Percentiles rank a stretch among this genome's conserved stretches.
phyloP scores from a whole-genome alignment of 1,140 invertebrate species.

The Ectropis grisescens region DNA sequence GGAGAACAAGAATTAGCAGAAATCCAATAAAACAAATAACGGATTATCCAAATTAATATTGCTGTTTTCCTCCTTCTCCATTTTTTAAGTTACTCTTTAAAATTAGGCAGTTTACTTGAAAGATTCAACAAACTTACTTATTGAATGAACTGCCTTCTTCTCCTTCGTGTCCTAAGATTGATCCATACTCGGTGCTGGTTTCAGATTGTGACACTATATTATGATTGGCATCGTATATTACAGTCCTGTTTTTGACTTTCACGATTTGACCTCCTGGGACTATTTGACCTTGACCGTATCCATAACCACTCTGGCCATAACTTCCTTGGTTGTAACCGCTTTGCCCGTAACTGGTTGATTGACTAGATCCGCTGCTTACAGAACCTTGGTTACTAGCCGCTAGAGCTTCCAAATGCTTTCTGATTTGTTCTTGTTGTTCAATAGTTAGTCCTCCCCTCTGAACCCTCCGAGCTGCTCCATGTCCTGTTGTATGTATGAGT shows the following conservation, averaged over 20 bases:
- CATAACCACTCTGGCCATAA: conserved; percentile 10
- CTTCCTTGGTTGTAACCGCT: conserved; percentile 10
- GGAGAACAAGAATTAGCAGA: no score
- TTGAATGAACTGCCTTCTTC: conserved; percentile 61
- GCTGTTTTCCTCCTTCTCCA: no score
- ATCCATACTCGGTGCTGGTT: conserved; percentile 48
- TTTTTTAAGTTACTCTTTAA: no score
- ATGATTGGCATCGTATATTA: conserved; percentile 42
- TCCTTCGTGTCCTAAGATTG: conserved; percentile 48
- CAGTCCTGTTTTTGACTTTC: conserved; percentile 34
- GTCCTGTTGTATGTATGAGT: conserved; percentile 28
- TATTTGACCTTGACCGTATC: conserved; percentile 17
- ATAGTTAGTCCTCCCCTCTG: conserved; percentile 25
- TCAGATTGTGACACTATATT: conserved; percentile 49
- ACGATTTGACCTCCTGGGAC: conserved; percentile 31
- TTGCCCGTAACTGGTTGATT: no score
- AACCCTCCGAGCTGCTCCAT: conserved; percentile 26
- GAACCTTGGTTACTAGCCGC: conserved; percentile 5
- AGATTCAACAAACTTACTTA: no score
- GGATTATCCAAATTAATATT: no score
- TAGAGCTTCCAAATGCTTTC: conserved; percentile 22
- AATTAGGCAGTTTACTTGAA: no score
- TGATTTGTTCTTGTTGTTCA: conserved; percentile 41
- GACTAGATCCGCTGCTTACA: no score
- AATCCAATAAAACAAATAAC: no score